Base-by-base conservation (phyloP, 1,140 invertebrate genomes). In the Galendromus occidentalis region DNA sequence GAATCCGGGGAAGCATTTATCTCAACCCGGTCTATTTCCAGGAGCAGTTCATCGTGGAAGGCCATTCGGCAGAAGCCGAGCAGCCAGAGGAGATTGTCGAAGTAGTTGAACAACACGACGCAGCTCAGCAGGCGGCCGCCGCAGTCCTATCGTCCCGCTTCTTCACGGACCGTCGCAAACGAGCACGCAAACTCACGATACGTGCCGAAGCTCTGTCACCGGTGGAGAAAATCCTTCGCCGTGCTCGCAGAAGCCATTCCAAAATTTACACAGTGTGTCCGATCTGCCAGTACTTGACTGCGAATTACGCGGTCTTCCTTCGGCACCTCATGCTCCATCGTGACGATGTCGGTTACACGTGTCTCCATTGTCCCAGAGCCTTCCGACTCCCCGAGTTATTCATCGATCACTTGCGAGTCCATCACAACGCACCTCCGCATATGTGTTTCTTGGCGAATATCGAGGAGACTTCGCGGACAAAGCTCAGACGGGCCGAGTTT, bases 291-390 rank as follows among this genome's bases (percentile, higher is more conserved):
- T 59, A 29, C 22, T 59, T 59, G 25, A 29, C 51, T 4, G 51
- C 25, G 6, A 59, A 17, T 25, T 59, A 59, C 33, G n/a, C 51
- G 17, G 25, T 59, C 1, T 33, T 59, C 4, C 51, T 59, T 2
- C 51, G 51, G 6, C 51, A 59, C 51, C 51, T 59, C 14, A 59
- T 59, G 51, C 25, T 59, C 4, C 51, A 59, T 22, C 51, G 51
- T 17, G 51, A 18, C 25, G 51, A 59, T 2, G 25, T 25, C 14
- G 51, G 25, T 22, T 59, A 29, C 25, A 33, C 51, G 25, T 59
- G 51, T 33, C 22, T 59, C 14, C 51, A 59, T 25, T 59, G 51
- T 33, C 25, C 51, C 14, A 17, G 25, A 14, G 33, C 25, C 2
- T 59, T 59, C 51, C 25, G 33, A 33, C 25, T 59, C 17, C 51